phyloP scores from a whole-genome alignment of 2,113 vertebrate genomes.

The Paradoxurus hermaphroditus region DNA sequence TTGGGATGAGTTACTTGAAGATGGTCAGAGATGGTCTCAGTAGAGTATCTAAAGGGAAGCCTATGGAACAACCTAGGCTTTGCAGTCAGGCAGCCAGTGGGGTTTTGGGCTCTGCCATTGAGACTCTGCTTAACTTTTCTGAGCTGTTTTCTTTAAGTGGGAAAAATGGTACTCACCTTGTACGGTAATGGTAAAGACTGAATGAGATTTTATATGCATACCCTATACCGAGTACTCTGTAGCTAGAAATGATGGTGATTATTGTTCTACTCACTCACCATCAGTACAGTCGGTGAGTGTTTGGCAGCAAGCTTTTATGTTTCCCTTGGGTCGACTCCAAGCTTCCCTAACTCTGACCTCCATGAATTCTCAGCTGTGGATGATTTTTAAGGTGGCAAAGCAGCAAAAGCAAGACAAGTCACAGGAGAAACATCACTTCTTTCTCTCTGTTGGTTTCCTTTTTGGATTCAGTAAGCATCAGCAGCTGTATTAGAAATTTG shows the following conservation, averaged over 20 bases:
- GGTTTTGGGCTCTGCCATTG: not conserved
- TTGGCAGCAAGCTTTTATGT: not conserved
- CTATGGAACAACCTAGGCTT: not conserved
- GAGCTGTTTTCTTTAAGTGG: not conserved
- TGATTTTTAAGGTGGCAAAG: not conserved
- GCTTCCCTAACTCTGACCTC: not conserved
- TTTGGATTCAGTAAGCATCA: not conserved
- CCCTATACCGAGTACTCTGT: not conserved
- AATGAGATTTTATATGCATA: not conserved
- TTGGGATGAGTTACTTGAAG: no score
- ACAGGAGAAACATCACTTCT: not conserved
- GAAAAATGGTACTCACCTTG: not conserved
- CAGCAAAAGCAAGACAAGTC: not conserved
- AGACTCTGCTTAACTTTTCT: not conserved
- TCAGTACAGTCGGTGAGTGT: accelerated
- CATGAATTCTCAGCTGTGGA: not conserved
- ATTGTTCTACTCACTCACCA: accelerated
- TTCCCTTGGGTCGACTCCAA: not conserved
- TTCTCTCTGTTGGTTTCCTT: not conserved
- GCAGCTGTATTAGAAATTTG: not conserved
- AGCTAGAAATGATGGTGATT: not conserved
- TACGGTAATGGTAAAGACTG: not conserved
- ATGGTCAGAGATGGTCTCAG: not conserved
- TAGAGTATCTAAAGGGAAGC: not conserved
- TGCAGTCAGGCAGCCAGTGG: no score